These are phyloP conservation scores for Cossypha niveicapilla DNA, from an alignment of 2,797 vertebrate species.

Conservation along the genomic window DNA sequence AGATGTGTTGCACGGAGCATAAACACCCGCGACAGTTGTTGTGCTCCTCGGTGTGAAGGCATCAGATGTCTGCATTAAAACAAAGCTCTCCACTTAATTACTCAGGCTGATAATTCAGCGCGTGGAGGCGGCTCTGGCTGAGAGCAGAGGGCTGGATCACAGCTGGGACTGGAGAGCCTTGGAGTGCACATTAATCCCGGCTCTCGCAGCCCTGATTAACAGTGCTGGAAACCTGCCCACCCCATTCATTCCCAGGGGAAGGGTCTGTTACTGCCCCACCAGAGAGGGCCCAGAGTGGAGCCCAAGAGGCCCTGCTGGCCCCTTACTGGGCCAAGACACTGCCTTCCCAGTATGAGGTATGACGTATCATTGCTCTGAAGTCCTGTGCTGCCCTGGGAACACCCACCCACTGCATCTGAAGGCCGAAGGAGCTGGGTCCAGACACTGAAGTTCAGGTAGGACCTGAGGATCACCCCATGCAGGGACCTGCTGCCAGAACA, in stretches of 20 bases:
- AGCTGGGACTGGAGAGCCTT: constrained; percentile 58
- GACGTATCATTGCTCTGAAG: neutral
- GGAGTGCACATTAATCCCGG: constrained; percentile 53
- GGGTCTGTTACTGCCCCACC: neutral
- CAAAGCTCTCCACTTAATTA: constrained; percentile 64
- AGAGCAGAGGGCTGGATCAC: constrained; percentile 60
- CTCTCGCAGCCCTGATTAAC: constrained; percentile 37
- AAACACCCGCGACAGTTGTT: constrained; percentile 62
- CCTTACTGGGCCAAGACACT: rapidly evolving
- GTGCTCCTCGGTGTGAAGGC: constrained; percentile 47
- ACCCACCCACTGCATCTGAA: neutral
- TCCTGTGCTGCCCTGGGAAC: neutral
- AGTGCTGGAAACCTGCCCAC: neutral
- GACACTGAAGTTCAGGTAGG: neutral
- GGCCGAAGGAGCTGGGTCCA: neutral
- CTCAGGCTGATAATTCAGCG: constrained; percentile 49
- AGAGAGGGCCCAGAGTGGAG: neutral
- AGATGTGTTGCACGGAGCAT: constrained; percentile 59
- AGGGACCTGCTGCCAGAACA: neutral
- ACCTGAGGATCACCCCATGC: rapidly evolving
- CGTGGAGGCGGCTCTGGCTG: constrained; percentile 34
- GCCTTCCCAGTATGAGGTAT: rapidly evolving
- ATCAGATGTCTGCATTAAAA: constrained; percentile 61
- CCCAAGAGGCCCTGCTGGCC: neutral
- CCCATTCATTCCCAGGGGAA: neutral